Base-by-base conservation (phyloP, 2,113 vertebrate genomes). In the Suricata suricatta region DNA sequence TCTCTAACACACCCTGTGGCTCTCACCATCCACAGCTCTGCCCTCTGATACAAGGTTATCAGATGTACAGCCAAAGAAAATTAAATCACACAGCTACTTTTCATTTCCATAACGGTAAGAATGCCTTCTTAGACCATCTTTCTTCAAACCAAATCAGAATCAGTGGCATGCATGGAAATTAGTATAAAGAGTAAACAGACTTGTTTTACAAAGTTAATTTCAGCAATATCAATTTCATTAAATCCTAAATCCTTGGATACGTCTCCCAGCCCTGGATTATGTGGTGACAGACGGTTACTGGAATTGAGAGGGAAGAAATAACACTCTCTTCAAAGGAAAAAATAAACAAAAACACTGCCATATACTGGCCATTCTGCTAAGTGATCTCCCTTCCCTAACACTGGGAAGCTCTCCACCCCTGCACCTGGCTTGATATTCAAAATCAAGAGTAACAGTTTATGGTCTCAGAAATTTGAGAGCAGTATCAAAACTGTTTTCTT, bases 241-340 rank as follows among this genome's bases (percentile, higher is more conserved):
- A 93, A 66, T 94, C 90, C 92, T 94, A 38, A 96, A 81, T 95
- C 97, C 96, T 93, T 76, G 4, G 0, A 44, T 2, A 85, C 79
- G 60, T 93, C 0, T 68, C 90, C 71, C 64, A 89, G 60, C 60
- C 0, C 92, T 79, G 52, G 35, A 94, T 64, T 96, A 97, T 13
- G 94, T 69, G 54, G 72, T 81, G 64, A 96, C 98, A 98, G 92
- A 89, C 0, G 0, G 19, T 41, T 69, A 72, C 41, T 97, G 97
- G 87, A 95, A 98, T 96, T 93, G 52, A 79, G 74, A 89, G 88
- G 82, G 47, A 90, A 80, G 88, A 97, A 98, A 88, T 15, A 96
- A 72, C 89, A 90, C 44, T 86, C 92, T 96, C 57, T n/a, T 90
- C 90, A 94, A 96, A 63, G 16, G 77, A 83, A 93, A 93, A 76